Conservation (phyloP, 2,113 vertebrate genomes). For the Lota lota region DNA sequence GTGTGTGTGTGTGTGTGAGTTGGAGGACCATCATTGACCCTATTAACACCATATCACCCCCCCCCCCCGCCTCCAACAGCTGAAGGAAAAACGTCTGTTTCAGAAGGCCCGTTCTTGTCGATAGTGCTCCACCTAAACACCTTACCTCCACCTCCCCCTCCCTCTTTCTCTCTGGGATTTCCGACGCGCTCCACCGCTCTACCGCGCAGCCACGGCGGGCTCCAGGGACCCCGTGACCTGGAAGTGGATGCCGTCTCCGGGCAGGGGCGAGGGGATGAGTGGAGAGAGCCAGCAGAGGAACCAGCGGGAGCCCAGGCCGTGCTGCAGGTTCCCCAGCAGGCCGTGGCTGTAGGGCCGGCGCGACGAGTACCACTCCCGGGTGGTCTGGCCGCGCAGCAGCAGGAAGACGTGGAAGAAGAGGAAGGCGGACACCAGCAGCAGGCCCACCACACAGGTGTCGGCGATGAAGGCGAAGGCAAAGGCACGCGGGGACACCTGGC, state of each 20-base stretch:
- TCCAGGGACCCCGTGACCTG: constrained; percentile 68
- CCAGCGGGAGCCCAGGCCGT: constrained; percentile 79
- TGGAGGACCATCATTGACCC: too few species aligned
- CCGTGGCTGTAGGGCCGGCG: constrained; percentile 78
- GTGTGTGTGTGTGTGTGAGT: too few species aligned
- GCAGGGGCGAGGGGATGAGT: constrained; percentile 78
- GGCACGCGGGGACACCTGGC: constrained; percentile 79
- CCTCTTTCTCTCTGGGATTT: too few species aligned
- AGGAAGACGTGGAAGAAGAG: constrained; percentile 83
- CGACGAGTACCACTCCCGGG: constrained; percentile 83
- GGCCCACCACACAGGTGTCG: constrained; percentile 84
- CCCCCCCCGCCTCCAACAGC: too few species aligned
- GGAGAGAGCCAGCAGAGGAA: constrained; percentile 84
- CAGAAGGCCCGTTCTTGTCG: too few species aligned
- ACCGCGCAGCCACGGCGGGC: constrained; percentile 25
- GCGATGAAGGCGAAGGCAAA: constrained; percentile 85
- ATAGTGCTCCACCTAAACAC: too few species aligned
- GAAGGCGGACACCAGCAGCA: constrained; percentile 81
- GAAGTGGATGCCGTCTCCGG: constrained; percentile 84
- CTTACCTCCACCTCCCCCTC: too few species aligned
- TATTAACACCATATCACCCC: too few species aligned
- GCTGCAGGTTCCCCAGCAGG: constrained; percentile 69
- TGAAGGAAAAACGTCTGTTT: too few species aligned
- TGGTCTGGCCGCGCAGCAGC: constrained; percentile 84
- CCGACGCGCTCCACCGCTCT: too few species aligned